These are phyloP conservation scores for Drosophila athabasca DNA, from an alignment of 1,140 invertebrate species.

Conservation along the genomic window DNA sequence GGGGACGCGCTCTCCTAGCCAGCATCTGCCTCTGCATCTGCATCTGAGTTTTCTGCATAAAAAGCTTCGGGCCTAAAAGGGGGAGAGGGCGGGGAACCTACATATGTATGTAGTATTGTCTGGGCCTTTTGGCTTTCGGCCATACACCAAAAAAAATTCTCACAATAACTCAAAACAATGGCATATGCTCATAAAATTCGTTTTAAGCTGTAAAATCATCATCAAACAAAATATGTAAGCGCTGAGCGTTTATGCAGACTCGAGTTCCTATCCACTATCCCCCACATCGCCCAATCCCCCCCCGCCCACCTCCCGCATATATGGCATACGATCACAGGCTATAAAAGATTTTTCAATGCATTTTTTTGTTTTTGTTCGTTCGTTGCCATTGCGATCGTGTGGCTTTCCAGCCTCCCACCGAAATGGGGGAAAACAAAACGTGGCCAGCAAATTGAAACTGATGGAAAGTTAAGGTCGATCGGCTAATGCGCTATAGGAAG, in stretches of 20 bases:
- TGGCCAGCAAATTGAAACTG: conserved; percentile 53
- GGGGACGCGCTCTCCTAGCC: neutral
- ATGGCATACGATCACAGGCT: conserved; percentile 57
- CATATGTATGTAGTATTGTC: no score
- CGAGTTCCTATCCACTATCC: conserved; percentile 16
- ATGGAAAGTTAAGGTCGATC: conserved; percentile 36
- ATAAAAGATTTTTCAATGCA: conserved; percentile 67
- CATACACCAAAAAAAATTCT: conserved; percentile 54
- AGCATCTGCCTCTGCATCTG: neutral
- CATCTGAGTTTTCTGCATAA: conserved; percentile 46
- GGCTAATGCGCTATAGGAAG: conserved; percentile 52
- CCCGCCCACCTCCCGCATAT: conserved; percentile 11
- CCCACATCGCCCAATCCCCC: conserved; percentile 2
- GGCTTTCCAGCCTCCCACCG: conserved; percentile 46
- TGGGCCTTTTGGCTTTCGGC: conserved; percentile 13
- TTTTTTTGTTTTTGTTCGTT: conserved; percentile 9
- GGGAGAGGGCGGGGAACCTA: neutral
- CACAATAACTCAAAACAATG: conserved; percentile 83
- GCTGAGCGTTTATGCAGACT: conserved; percentile 54
- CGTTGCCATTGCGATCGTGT: conserved; percentile 60
- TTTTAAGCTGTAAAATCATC: conserved; percentile 84
- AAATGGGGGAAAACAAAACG: conserved; percentile 49
- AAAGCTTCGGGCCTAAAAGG: conserved; percentile 16
- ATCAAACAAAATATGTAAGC: conserved; percentile 81
- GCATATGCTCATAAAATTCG: conserved; percentile 83